Evolutionary conservation across 2,113 vertebrate species (phyloP).

Genomic region (Actenoides hombroni): DNA sequence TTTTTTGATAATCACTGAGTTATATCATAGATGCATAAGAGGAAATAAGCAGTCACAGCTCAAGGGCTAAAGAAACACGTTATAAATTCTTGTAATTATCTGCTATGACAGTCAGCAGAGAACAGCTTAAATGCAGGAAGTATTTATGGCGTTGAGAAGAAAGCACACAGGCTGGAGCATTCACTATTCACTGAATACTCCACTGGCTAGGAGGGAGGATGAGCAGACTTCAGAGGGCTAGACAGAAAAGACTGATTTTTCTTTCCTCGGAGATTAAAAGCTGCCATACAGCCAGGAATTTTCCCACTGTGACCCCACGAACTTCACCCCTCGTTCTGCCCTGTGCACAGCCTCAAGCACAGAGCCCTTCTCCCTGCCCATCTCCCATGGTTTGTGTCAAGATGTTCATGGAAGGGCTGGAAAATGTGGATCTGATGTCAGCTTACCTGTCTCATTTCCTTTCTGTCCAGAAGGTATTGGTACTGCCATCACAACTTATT

Average conservation of each 20-base stretch:
- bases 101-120: neutral
- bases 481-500: neutral
- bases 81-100: slow-evolving; percentile 1
- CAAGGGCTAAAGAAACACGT: neutral
- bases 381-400: accelerated
- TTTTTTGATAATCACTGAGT: neutral
- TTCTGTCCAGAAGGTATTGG: neutral
- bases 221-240: neutral
- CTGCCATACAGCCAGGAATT: neutral
- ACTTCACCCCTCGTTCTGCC: neutral
- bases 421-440: neutral
- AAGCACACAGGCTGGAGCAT: neutral
- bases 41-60: slow-evolving; percentile 1
- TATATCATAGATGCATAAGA: neutral
- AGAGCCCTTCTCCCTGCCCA: neutral
- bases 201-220: neutral
- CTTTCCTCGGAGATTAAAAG: neutral
- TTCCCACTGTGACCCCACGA: neutral
- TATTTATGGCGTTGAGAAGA: neutral
- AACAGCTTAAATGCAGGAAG: neutral
- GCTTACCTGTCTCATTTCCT: neutral
- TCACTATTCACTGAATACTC: neutral
- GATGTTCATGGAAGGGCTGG: neutral
- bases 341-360: neutral
- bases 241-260: neutral